Conservation (phyloP, 1,140 invertebrate species). For the silkworm (Bombyx mori) region DNA sequence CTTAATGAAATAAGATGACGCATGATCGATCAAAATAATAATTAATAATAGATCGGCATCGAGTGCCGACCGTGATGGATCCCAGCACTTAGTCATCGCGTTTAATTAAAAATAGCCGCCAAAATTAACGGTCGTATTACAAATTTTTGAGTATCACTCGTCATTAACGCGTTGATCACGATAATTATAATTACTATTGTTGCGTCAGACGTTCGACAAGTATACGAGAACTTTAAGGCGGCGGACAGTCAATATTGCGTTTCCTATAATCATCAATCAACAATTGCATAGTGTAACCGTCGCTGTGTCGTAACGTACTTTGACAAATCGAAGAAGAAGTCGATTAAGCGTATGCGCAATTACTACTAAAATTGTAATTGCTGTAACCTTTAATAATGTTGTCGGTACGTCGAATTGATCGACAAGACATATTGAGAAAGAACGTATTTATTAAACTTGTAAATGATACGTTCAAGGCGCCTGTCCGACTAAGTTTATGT, state of each 20-base stretch:
- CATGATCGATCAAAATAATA: slow-evolving; percentile 69
- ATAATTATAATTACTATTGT: slow-evolving; percentile 30
- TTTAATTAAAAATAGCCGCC: slow-evolving; percentile 66
- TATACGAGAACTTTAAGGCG: not conserved
- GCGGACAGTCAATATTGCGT: slow-evolving; percentile 23
- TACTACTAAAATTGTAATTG: slow-evolving; percentile 10
- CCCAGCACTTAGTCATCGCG: slow-evolving; percentile 64
- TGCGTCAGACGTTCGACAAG: slow-evolving; percentile 15
- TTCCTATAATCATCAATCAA: slow-evolving; percentile 23
- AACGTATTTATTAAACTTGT: no score
- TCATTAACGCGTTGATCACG: slow-evolving; percentile 41
- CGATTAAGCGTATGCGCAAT: slow-evolving; percentile 13
- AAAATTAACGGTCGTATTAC: slow-evolving; percentile 61
- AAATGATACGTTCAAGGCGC: no score
- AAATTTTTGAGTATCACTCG: slow-evolving; percentile 38
- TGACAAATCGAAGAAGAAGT: slow-evolving; percentile 17
- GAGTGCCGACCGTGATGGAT: slow-evolving; percentile 54
- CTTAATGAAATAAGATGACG: slow-evolving; percentile 62
- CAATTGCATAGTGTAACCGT: slow-evolving; percentile 4
- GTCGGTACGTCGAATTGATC: no score
- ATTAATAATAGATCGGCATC: slow-evolving; percentile 64
- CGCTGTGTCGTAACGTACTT: slow-evolving; percentile 13
- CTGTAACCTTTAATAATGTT: slow-evolving; percentile 9
- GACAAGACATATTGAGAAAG: no score
- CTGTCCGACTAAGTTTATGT: no score